Evolutionary conservation across 1,140 invertebrate genomes (phyloP), one percentile per base, ranked within the genome.

Genomic region (Drosophila lini): DNA sequence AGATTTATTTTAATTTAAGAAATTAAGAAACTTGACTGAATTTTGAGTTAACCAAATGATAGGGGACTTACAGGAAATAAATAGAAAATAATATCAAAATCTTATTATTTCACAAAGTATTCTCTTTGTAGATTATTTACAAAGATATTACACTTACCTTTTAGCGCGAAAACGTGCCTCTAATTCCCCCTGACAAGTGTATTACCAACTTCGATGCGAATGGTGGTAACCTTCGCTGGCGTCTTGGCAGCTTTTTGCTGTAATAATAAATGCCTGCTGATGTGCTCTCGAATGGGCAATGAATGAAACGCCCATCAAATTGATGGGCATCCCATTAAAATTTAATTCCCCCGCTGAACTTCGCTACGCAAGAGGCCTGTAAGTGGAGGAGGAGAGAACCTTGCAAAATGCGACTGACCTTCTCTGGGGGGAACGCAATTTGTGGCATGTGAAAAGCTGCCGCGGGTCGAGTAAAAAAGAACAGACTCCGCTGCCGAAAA

Each of bases 241-340:
- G 25, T 50, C 53, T 59, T 25, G 67, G 63, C 19, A 19, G 19
- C 40, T 71, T 78, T 55, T 73, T 68, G 62, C 59, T 44, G 62
- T 73, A 71, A 74, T 74, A 78, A 81, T 81, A 80, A 88, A 82
- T 83, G 61, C 62, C 73, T 52, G 81, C 45, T 80, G 67, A 69
- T 77, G 67, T 86, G 80, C 74, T 85, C 74, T 68, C 79, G 77
- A 80, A 83, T 71, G 80, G 41, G 60, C 78, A 69, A 62, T 80
- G 80, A 82, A 80, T 83, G 68, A 81, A 85, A 81, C 73, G 80
- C 73, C 80, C 80, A 89, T 88, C 69, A 89, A 83, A 84, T 80
- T 88, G 70, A 83, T 89, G 84, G 84, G 57, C 64, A 71, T 68
- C 62, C 65, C 65, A 89, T 89, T 89, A 80, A 88, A 57, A 80